phyloP scores from a whole-genome alignment of 2,888 invertebrate genomes.

The Hipparchia sbordonii region DNA sequence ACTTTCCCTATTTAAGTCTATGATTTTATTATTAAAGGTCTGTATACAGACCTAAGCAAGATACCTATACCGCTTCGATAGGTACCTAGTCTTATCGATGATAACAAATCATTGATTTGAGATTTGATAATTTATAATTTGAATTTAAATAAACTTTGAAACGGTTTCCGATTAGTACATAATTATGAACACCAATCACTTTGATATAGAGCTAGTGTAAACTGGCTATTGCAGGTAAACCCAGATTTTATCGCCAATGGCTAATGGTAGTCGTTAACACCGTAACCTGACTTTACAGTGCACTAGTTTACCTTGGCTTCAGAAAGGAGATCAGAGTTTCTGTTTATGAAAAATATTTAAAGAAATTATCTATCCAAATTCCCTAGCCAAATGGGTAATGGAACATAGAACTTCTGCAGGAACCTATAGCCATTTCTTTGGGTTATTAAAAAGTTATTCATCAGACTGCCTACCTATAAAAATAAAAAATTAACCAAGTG shows the following conservation, averaged over 20 bases:
- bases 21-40: too few species aligned
- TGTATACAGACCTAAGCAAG: too few species aligned
- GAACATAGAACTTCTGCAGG: too few species aligned
- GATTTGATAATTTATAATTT: conserved; percentile 17
- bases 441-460: too few species aligned
- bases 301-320: conserved; percentile 17
- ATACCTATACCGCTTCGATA: too few species aligned
- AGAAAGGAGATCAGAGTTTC: conserved; percentile 16
- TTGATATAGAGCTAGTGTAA: conserved; percentile 17
- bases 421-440: too few species aligned
- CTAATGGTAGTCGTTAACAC: conserved; percentile 12
- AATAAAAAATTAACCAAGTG: too few species aligned
- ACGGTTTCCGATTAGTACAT: conserved; percentile 18
- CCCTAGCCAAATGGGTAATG: too few species aligned
- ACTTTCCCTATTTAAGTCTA: too few species aligned
- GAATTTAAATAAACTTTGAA: conserved; percentile 14
- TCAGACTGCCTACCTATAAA: too few species aligned
- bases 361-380: not conserved
- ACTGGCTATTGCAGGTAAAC: conserved; percentile 18
- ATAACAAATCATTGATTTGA: conserved; percentile 10
- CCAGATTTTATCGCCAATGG: conserved; percentile 23
- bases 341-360: conserved; percentile 15
- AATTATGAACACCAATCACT: conserved; percentile 22
- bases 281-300: conserved; percentile 20
- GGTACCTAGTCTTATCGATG: not conserved